phyloP scores from a whole-genome alignment of 2,797 vertebrate genomes.

The Enteromius trimaculatus region DNA sequence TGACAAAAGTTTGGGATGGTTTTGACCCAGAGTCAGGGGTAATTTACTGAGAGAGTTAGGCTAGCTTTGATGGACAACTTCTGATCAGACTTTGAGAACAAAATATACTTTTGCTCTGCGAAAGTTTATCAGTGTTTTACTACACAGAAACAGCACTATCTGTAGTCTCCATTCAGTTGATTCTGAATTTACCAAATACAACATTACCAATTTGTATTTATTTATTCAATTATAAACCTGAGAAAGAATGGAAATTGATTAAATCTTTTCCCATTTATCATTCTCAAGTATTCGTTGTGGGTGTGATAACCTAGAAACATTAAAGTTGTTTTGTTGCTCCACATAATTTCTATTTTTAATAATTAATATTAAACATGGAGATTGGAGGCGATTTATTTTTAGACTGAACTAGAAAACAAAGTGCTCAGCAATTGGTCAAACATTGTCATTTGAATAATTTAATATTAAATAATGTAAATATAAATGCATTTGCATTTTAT shows the following conservation, averaged over 20 bases:
- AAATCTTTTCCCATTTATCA: not conserved
- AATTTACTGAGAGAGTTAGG: conserved; percentile 39
- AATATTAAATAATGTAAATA: not conserved
- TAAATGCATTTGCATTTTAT: not conserved
- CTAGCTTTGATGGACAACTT: conserved; percentile 38
- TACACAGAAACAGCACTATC: not conserved
- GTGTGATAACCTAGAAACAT: not conserved
- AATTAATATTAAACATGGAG: conserved; percentile 26
- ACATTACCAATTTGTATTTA: not conserved
- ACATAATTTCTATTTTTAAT: conserved; percentile 6
- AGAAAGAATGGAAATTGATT: not conserved
- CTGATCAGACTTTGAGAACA: conserved; percentile 30
- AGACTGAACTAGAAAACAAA: not conserved
- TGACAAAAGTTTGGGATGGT: conserved; percentile 51
- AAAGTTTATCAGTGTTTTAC: not conserved
- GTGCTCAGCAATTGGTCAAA: not conserved
- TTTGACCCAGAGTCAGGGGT: conserved; percentile 50
- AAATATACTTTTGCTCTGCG: not conserved
- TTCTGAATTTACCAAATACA: too few species aligned
- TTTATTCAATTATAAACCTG: not conserved
- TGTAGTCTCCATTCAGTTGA: not conserved
- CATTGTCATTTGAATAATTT: not conserved
- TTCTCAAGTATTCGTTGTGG: not conserved
- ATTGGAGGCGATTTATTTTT: conserved; percentile 38
- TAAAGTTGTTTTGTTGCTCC: not conserved